A percentile compares a stretch with the other conserved stretches of the same genome.
These are phyloP conservation scores for Tetramorium bicarinatum DNA, from an alignment of 2,888 invertebrate genomes.

Conservation along the genomic window DNA sequence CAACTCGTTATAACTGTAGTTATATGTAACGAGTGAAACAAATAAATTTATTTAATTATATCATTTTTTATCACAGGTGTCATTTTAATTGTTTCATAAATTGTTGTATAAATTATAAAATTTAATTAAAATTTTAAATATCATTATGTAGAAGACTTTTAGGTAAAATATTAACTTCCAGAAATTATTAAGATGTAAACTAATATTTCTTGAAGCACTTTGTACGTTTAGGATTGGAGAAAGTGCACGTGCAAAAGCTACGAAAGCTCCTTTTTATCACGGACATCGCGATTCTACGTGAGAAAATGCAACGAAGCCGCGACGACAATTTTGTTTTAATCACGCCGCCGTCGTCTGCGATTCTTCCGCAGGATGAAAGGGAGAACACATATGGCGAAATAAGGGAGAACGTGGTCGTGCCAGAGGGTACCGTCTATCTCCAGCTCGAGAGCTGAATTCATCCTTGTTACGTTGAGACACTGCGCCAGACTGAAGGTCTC, in stretches of 20 bases:
- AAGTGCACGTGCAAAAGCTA: background rate
- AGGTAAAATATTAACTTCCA: background rate
- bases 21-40: background rate
- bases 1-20: background rate
- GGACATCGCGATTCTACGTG: background rate
- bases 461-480: constrained; percentile 72
- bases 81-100: constrained; percentile 15
- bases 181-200: background rate
- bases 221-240: background rate
- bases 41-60: background rate
- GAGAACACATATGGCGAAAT: constrained; percentile 30
- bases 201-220: background rate
- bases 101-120: background rate
- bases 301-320: constrained; percentile 2
- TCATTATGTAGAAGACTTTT: background rate
- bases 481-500: constrained; percentile 68
- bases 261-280: background rate
- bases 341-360: constrained; percentile 18
- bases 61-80: background rate
- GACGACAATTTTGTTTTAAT: constrained; percentile 50
- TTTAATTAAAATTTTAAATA: constrained; percentile 10
- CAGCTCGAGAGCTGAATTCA: constrained; percentile 67
- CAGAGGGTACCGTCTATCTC: constrained; percentile 60
- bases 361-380: constrained; percentile 10
- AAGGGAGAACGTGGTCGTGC: constrained; percentile 38